These are phyloP conservation scores for Gymnobelideus leadbeateri DNA, from an alignment of 2,113 vertebrate genomes.

Conservation along the genomic window DNA sequence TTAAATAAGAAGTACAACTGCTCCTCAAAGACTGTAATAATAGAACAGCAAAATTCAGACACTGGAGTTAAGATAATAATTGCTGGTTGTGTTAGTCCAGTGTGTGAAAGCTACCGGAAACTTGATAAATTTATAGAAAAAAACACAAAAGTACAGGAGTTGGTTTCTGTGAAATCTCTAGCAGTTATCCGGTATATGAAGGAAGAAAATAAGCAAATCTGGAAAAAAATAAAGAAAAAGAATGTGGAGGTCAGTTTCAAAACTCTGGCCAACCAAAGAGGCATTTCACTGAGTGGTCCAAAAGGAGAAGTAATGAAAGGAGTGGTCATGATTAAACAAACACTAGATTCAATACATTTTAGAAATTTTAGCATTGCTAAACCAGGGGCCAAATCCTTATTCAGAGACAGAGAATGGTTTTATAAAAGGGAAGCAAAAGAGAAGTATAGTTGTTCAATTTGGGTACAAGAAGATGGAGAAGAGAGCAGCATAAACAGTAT, in stretches of 20 bases:
- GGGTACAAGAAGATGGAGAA: conserved; percentile 78
- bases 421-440: conserved; percentile 68
- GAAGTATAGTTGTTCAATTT: conserved; percentile 84
- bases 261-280: conserved; percentile 47
- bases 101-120: conserved; percentile 68
- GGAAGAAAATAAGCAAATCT: conserved; percentile 61
- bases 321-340: conserved; percentile 57
- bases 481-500: fast-evolving
- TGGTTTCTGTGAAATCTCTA: conserved; percentile 68
- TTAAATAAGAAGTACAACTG: conserved; percentile 72
- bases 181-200: conserved; percentile 84
- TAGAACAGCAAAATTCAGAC: conserved; percentile 60
- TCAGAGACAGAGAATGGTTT: conserved; percentile 77
- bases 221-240: conserved; percentile 69
- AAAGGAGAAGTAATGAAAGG: conserved; percentile 79
- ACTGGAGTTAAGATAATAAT: conserved; percentile 81
- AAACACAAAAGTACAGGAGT: conserved; percentile 81
- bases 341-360: conserved; percentile 76
- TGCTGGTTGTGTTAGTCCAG: conserved; percentile 82
- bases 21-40: conserved; percentile 64
- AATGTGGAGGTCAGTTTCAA: conserved; percentile 78
- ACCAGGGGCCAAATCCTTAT: conserved; percentile 86
- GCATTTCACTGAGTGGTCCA: conserved; percentile 85
- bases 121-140: conserved; percentile 85
- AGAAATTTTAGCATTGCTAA: conserved; percentile 78